phyloP scores from a whole-genome alignment of 2,888 invertebrate genomes.

The Furcula furcula region DNA sequence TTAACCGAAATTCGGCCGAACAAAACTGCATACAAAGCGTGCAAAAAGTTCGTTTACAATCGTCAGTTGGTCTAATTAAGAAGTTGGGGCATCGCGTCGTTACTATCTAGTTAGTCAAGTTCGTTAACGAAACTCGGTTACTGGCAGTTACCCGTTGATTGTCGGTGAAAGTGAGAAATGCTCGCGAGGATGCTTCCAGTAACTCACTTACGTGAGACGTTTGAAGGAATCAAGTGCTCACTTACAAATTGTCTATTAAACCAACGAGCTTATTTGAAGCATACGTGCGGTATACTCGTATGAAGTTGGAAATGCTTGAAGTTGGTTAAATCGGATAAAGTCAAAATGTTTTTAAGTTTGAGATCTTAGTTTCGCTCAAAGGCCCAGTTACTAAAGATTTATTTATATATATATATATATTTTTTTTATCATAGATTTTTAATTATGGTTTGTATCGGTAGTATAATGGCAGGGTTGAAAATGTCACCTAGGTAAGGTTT shows the following conservation, averaged over 20 bases:
- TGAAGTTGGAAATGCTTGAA: no score
- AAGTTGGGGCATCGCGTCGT: conserved; percentile 58
- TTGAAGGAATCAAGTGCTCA: conserved; percentile 12
- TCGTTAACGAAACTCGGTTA: conserved; percentile 71
- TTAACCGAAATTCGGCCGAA: conserved; percentile 3
- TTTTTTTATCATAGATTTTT: no score
- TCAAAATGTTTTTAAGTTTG: no score
- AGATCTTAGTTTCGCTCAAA: no score
- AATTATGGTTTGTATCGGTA: no score
- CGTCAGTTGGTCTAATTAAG: conserved; percentile 61
- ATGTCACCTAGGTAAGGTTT: no score
- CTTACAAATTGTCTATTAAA: conserved; percentile 21
- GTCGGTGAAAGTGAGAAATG: conserved; percentile 59
- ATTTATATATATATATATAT: no score
- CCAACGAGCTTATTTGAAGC: conserved; percentile 3
- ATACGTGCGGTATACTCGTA: background rate
- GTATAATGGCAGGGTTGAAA: no score
- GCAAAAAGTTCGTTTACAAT: conserved; percentile 48
- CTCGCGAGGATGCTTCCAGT: conserved; percentile 25
- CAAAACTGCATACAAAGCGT: conserved; percentile 19
- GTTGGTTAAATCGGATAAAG: no score
- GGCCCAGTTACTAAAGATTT: no score
- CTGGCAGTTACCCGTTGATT: conserved; percentile 59
- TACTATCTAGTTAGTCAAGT: conserved; percentile 67
- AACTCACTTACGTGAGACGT: conserved; percentile 22